Evolutionary conservation across 2,113 vertebrate species (phyloP).

Genomic region (Zapornia atra): DNA sequence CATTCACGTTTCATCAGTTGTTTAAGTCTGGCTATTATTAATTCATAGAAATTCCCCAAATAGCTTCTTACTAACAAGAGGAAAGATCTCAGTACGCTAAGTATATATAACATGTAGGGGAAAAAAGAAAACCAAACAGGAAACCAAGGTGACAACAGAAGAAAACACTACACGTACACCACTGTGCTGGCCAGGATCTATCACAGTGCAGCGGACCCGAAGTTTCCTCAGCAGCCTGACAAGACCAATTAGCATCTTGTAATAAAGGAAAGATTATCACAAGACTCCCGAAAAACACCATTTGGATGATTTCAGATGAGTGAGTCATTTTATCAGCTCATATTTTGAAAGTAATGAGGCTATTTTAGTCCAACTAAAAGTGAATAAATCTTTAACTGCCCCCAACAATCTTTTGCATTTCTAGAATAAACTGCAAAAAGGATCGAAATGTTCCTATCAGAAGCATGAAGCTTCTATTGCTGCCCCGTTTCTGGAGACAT

Average conservation of each 20-base stretch:
- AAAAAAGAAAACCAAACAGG: neutral
- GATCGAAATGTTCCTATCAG: neutral
- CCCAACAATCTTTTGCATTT: neutral
- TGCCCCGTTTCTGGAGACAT: neutral
- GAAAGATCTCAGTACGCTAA: neutral
- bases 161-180: neutral
- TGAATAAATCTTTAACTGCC: neutral
- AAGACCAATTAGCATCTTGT: neutral
- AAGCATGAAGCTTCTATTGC: neutral
- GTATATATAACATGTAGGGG: neutral
- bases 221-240: neutral
- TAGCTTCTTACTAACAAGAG: neutral
- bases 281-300: neutral
- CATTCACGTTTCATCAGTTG: neutral
- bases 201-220: accelerated
- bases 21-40: neutral
- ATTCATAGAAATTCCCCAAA: neutral
- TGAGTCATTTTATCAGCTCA: conserved; percentile 10
- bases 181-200: neutral
- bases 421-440: neutral
- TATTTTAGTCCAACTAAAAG: conserved; percentile 31
- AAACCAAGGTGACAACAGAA: neutral
- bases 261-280: neutral
- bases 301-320: conserved; percentile 17
- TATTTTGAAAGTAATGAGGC: conserved; percentile 40